Percentiles rank a stretch among this genome's conserved stretches.
Conservation (phyloP, 1,140 invertebrate genomes). For the Coelopa frigida region DNA sequence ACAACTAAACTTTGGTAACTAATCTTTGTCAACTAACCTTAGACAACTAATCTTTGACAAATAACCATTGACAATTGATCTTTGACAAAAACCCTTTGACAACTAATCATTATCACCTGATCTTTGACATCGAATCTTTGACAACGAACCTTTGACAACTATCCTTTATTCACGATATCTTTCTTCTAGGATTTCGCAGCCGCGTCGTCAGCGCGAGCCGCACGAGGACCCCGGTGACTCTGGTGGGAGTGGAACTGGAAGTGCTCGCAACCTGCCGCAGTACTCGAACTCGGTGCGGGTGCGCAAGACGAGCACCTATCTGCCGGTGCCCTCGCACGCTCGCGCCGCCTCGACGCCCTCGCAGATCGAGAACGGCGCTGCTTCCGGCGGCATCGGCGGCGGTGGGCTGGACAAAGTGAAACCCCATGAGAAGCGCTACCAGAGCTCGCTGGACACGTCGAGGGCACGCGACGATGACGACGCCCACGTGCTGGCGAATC, state of each 20-base stretch:
- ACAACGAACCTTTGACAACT: too few species aligned
- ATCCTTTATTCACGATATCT: too few species aligned
- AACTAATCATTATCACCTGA: too few species aligned
- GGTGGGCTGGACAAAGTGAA: conserved; percentile 12
- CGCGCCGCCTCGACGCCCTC: conserved; percentile 42
- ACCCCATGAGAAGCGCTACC: conserved; percentile 17
- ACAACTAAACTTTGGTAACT: too few species aligned
- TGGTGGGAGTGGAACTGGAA: conserved; percentile 6
- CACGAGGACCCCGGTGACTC: conserved; percentile 11
- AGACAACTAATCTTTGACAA: too few species aligned
- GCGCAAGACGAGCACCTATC: conserved; percentile 32
- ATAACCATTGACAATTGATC: too few species aligned
- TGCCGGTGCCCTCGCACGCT: conserved; percentile 38
- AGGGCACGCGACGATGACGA: conserved; percentile 3
- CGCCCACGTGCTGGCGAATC: conserved; percentile 17
- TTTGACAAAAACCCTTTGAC: too few species aligned
- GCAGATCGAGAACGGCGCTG: conserved; percentile 32
- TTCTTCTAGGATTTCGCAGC: too few species aligned
- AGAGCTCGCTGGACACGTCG: conserved; percentile 17
- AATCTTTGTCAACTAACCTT: too few species aligned
- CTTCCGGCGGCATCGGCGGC: conserved; percentile 11
- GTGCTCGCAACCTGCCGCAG: conserved; percentile 32
- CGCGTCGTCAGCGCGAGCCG: conserved; percentile 19
- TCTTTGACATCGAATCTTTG: too few species aligned
- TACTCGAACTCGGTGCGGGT: conserved; percentile 41